Conservation (phyloP, 2,797 vertebrate species). For the Falco naumanni region DNA sequence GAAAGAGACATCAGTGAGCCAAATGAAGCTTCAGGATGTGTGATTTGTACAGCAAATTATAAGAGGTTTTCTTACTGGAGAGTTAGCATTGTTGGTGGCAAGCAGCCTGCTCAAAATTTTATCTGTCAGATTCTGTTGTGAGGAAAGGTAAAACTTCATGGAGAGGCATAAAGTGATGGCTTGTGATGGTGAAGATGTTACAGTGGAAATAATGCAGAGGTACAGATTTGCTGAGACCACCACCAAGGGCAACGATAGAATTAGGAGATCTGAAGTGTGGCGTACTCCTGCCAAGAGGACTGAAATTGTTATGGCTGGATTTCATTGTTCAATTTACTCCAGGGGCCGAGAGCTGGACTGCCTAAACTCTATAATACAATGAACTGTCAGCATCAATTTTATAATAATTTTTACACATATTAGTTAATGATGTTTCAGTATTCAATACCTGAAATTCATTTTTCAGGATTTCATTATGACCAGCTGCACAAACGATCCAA, state of each 20-base stretch:
- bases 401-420: not conserved
- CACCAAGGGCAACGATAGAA: not conserved
- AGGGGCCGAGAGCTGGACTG: not conserved
- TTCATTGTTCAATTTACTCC: not conserved
- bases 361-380: not conserved
- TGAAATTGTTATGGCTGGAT: not conserved
- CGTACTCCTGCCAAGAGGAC: not conserved
- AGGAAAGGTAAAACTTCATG: not conserved
- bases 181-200: not conserved
- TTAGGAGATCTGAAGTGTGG: not conserved
- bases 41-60: not conserved
- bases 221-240: not conserved
- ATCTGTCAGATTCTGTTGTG: fast-evolving
- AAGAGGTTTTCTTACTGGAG: not conserved
- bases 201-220: not conserved
- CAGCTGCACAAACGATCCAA: not conserved
- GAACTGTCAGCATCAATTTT: not conserved
- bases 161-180: not conserved
- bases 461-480: not conserved
- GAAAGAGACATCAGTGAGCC: not conserved
- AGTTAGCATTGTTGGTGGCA: not conserved
- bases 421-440: not conserved
- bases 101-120: not conserved
- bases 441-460: not conserved
- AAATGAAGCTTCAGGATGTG: not conserved